Percentiles rank a stretch among this genome's conserved stretches.
These are phyloP conservation scores for Cettia cetti DNA, from an alignment of 2,113 vertebrate species.

Conservation along the genomic window DNA sequence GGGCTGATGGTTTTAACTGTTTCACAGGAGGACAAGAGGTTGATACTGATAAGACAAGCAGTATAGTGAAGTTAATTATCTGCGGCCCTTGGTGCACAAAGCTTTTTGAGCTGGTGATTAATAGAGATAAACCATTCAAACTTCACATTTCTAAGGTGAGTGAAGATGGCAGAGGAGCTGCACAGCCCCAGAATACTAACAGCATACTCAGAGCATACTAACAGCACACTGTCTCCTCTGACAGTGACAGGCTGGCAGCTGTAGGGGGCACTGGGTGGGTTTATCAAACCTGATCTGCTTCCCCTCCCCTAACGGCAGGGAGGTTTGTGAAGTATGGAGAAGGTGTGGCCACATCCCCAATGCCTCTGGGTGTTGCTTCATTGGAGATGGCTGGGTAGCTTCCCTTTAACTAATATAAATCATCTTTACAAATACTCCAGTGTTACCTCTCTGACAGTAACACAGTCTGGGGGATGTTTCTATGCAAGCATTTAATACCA, in stretches of 20 bases:
- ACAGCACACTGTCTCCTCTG: constrained; percentile 28
- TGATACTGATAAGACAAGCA: constrained; percentile 77
- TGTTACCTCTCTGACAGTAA: fast-evolving
- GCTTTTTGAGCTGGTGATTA: constrained; percentile 72
- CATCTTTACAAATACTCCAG: neutral
- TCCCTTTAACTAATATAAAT: neutral
- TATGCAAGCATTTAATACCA: neutral
- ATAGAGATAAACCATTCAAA: constrained; percentile 75
- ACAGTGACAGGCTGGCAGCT: neutral
- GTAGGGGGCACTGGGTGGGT: neutral
- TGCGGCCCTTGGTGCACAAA: constrained; percentile 68
- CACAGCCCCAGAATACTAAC: constrained; percentile 32
- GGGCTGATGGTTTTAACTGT: constrained; percentile 83
- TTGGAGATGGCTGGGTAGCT: neutral
- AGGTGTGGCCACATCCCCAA: neutral
- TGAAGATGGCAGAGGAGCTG: constrained; percentile 61
- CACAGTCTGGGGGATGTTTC: neutral
- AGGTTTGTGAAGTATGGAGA: neutral
- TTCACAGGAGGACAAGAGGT: constrained; percentile 82
- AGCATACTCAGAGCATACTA: constrained; percentile 33
- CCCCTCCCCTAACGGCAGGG: neutral
- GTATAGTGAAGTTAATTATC: constrained; percentile 74
- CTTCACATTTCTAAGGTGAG: constrained; percentile 70
- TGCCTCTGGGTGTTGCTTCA: neutral
- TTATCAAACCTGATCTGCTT: neutral